A percentile compares a stretch with the other conserved stretches of the same genome.
These are phyloP conservation scores for Agonopterix heracliana DNA, from an alignment of 2,888 invertebrate genomes.

Conservation along the genomic window DNA sequence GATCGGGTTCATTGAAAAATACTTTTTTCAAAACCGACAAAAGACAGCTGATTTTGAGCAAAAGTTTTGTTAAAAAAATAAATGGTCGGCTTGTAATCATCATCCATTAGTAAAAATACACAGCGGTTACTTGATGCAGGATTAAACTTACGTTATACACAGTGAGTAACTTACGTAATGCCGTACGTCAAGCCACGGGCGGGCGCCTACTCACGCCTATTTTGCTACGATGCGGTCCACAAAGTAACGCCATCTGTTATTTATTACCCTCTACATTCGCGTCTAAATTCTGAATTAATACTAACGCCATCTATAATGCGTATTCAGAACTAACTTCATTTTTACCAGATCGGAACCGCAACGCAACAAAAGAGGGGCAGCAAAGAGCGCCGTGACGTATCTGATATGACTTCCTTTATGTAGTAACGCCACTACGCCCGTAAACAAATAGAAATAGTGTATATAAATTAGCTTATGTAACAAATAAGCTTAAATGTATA, in stretches of 20 bases:
- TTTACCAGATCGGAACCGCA: background rate
- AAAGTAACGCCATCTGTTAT: background rate
- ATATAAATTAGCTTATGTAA: constrained; percentile 75
- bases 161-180: constrained; percentile 69
- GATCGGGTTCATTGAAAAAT: constrained; percentile 36
- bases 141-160: constrained; percentile 69
- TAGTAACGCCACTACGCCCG: constrained; percentile 68
- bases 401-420: constrained; percentile 71
- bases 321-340: constrained; percentile 4
- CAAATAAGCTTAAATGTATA: constrained; percentile 76
- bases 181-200: constrained; percentile 66
- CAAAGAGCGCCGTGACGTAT: constrained; percentile 52
- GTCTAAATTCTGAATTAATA: background rate
- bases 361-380: constrained; percentile 35
- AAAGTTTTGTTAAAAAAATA: constrained; percentile 70
- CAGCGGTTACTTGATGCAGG: constrained; percentile 65
- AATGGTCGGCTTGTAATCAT: constrained; percentile 51
- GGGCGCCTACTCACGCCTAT: constrained; percentile 40
- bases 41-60: constrained; percentile 66
- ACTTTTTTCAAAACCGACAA: constrained; percentile 38
- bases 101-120: constrained; percentile 53
- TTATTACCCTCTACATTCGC: background rate
- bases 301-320: constrained; percentile 15
- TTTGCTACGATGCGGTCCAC: constrained; percentile 25
- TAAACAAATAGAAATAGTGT: constrained; percentile 70